Base-by-base conservation (phyloP, 2,113 vertebrate species). In the Macquaria australasica region DNA sequence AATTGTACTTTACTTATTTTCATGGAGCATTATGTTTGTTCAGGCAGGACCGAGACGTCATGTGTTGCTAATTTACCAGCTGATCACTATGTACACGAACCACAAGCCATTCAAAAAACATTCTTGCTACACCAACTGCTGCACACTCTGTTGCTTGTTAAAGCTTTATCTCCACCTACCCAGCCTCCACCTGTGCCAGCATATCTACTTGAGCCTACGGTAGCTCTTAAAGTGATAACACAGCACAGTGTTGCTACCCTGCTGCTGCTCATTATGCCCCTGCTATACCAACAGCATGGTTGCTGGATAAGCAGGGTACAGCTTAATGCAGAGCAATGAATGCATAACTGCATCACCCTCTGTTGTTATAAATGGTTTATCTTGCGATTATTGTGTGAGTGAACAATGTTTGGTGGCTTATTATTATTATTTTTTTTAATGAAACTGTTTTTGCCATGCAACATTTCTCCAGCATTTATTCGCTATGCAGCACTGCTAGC, bases 201-300 rank as follows among this genome's bases (percentile, higher is more conserved):
- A 73, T 84, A 87, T 91, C 70, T 86, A 75, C 83, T 84, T 87
- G 88, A 89, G 85, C 81, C 87, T 87, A 84, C 70, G 77, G 80
- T 87, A 87, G 83, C 87, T 90, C 86, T 92, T 88, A 84, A 91
- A 89, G 88, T 89, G 89, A 89, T 87, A 91, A 88, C 83, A 79
- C 73, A 41, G 73, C 69, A 75, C 63, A 75, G 76, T 78, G 73
- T 81, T 82, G 84, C 87, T 83, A 71, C 77, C 85, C 74, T 85
- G 90, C 83, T 89, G 85, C 67, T 88, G 82, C 79, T 90, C 87
- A 90, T 87, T 91, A 91, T 89, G 79, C 77, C 31, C 75, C 82
- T 77, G 73, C 82, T 81, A 56, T 64, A 86, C 72, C 82, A 90
- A 18, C 77, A 84, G 75, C 76, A 79, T 72, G 77, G 77, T 16